Evolutionary conservation across 2,888 invertebrate species (phyloP).

Genomic region (Diadromus collaris): DNA sequence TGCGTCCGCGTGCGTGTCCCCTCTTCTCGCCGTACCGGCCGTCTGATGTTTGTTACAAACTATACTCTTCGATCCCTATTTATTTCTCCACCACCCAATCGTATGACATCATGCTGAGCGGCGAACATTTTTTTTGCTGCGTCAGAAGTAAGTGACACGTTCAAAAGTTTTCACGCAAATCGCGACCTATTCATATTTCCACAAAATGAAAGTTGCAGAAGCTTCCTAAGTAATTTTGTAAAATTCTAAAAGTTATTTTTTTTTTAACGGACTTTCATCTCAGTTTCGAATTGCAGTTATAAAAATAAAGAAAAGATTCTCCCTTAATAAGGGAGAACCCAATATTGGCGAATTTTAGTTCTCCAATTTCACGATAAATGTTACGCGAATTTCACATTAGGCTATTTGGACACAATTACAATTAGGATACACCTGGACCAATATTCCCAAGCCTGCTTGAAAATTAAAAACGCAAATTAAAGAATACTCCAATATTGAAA

Average conservation of each 20-base stretch:
- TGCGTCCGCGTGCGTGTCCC: conserved; percentile 36
- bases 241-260: background rate
- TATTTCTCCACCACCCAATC: conserved; percentile 21
- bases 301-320: background rate
- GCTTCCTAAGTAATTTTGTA: background rate
- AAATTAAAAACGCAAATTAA: no score
- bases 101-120: background rate
- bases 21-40: conserved; percentile 8
- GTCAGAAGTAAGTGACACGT: background rate
- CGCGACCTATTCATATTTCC: background rate
- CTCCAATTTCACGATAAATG: background rate
- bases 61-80: conserved; percentile 22
- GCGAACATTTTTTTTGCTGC: background rate
- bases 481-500: no score
- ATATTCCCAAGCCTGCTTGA: no score
- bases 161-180: background rate
- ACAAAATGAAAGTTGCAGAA: background rate
- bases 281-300: background rate
- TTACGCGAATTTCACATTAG: no score
- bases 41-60: conserved; percentile 31
- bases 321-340: background rate
- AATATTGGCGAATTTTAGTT: background rate
- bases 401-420: no score
- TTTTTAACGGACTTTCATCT: background rate
- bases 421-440: no score